A percentile compares a stretch with the other conserved stretches of the same genome.
phyloP scores from a whole-genome alignment of 2,888 invertebrate species.

The Athalia cordata region DNA sequence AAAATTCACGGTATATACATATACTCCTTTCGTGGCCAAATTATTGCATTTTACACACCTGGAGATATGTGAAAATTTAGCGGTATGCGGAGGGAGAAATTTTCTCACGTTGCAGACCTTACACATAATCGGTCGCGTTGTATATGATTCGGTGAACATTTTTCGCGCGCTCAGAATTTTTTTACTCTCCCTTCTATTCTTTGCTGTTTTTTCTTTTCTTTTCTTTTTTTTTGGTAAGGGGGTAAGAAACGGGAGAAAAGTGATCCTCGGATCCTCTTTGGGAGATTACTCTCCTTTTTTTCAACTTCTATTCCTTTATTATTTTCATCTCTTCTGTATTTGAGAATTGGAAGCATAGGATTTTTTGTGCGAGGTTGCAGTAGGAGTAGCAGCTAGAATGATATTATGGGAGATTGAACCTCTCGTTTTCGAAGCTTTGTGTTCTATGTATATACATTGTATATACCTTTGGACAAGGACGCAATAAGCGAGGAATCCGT shows the following conservation, averaged over 20 bases:
- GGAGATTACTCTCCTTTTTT: background rate
- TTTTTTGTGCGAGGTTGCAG: no score
- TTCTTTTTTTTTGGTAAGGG: background rate
- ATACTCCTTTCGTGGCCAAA: no score
- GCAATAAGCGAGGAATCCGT: conserved; percentile 35
- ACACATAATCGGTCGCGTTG: background rate
- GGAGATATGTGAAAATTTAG: background rate
- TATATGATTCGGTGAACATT: background rate
- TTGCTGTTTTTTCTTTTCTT: background rate
- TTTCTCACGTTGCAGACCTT: no score
- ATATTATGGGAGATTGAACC: background rate
- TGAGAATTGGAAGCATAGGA: no score
- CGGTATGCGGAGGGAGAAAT: no score
- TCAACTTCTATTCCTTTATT: no score
- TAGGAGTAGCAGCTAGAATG: no score
- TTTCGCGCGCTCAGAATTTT: background rate
- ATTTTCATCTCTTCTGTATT: no score
- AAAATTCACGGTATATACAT: no score
- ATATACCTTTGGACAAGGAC: background rate
- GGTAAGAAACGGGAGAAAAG: background rate
- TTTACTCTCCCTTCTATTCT: background rate
- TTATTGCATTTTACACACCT: background rate
- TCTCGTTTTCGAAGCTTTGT: conserved; percentile 6
- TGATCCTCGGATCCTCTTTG: background rate
- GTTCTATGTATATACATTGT: no score